These are phyloP conservation scores for Diarsia mendica DNA, from an alignment of 2,888 invertebrate genomes.

Conservation along the genomic window DNA sequence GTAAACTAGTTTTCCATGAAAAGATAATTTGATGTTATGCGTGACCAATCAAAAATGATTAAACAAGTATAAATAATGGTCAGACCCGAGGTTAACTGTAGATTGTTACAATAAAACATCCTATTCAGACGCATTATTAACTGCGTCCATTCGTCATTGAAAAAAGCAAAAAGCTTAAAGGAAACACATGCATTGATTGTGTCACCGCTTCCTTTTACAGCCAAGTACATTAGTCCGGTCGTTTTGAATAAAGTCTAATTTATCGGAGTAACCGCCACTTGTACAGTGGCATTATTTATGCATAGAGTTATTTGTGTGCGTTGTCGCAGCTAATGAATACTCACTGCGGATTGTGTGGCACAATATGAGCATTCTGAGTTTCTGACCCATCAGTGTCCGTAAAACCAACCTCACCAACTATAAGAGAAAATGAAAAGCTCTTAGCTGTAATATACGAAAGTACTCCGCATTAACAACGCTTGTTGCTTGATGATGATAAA, in stretches of 20 bases:
- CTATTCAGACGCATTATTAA: slow-evolving; percentile 23
- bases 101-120: slow-evolving; percentile 28
- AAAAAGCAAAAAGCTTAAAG: slow-evolving; percentile 15
- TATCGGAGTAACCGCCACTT: slow-evolving; percentile 39
- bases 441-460: slow-evolving; percentile 44
- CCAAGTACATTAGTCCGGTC: slow-evolving; percentile 20
- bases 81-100: slow-evolving; percentile 24
- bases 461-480: slow-evolving; percentile 13
- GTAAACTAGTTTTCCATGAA: slow-evolving; percentile 6
- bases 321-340: slow-evolving; percentile 70
- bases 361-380: slow-evolving; percentile 37
- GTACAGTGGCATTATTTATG: slow-evolving; percentile 68
- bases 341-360: slow-evolving; percentile 57
- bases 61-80: slow-evolving; percentile 14
- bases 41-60: slow-evolving; percentile 33
- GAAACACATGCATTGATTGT: slow-evolving; percentile 23
- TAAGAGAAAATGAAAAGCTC: slow-evolving; percentile 30
- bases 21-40: slow-evolving; percentile 19
- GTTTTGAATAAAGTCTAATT: slow-evolving; percentile 53
- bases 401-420: slow-evolving; percentile 32
- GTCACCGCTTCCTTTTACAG: slow-evolving; percentile 14
- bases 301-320: slow-evolving; percentile 72
- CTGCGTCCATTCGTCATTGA: slow-evolving; percentile 26
- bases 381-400: slow-evolving; percentile 1
- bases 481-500: slow-evolving; percentile 21